Evolutionary conservation across 1,140 invertebrate genomes (phyloP).

Genomic region (Caerostris extrusa): DNA sequence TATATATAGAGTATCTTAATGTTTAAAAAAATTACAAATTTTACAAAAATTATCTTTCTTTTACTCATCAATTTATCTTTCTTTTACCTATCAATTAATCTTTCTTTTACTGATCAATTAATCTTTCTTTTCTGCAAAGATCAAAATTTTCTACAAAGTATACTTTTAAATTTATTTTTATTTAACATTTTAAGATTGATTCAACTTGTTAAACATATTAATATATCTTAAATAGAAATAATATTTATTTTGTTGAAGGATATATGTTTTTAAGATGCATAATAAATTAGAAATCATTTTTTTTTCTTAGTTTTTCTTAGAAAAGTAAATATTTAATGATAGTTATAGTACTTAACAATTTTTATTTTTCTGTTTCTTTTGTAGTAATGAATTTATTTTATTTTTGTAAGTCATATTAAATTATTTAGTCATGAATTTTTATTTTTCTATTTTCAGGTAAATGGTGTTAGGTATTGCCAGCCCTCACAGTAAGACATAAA

Average conservation of each 20-base stretch:
- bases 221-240: no score
- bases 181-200: no score
- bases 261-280: background rate
- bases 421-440: conserved; percentile 57
- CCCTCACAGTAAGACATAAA: background rate
- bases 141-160: background rate
- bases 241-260: no score
- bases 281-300: background rate
- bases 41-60: no score
- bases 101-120: no score
- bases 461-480: conserved; percentile 81
- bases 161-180: background rate
- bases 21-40: no score
- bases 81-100: no score
- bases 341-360: background rate
- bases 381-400: background rate
- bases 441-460: conserved; percentile 83
- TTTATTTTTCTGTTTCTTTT: background rate
- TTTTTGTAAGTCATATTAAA: conserved; percentile 32
- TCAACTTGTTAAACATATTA: background rate
- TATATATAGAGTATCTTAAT: no score
- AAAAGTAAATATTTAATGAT: background rate
- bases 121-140: background rate
- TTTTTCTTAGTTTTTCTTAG: background rate
- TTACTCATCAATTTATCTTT: no score